Percentiles rank a stretch among this genome's conserved stretches.
phyloP scores from a whole-genome alignment of 2,113 vertebrate genomes.

The Aptenodytes forsteri region DNA sequence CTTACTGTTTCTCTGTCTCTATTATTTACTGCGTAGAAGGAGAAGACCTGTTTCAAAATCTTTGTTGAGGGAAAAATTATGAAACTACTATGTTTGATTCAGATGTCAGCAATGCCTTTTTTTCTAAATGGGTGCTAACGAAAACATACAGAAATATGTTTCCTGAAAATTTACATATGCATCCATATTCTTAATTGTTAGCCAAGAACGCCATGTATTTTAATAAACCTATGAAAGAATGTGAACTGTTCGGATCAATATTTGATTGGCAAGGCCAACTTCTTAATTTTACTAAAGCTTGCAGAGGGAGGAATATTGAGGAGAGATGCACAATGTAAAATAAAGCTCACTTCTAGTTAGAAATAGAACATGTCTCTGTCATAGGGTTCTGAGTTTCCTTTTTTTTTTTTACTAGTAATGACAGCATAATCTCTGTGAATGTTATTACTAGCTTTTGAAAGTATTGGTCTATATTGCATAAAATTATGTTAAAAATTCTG shows the following conservation, averaged over 20 bases:
- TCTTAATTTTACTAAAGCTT: neutral
- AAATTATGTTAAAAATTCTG: neutral
- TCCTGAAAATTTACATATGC: neutral
- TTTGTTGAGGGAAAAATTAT: neutral
- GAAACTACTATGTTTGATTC: neutral
- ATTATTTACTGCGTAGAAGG: neutral
- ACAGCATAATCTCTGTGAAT: neutral
- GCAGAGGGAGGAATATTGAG: neutral
- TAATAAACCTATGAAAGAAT: neutral
- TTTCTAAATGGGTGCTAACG: neutral
- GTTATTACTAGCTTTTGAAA: neutral
- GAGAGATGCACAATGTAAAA: neutral
- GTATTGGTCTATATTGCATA: neutral
- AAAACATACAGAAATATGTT: neutral
- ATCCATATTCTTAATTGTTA: neutral
- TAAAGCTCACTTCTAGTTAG: neutral
- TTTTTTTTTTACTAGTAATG: neutral
- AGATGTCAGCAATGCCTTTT: neutral
- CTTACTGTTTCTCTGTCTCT: neutral
- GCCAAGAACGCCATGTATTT: neutral
- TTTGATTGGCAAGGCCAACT: neutral
- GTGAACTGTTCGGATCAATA: neutral
- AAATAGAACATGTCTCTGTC: neutral
- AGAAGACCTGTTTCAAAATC: neutral
- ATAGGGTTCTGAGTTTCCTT: neutral